These are phyloP conservation scores for Epinotia brunnichana DNA, from an alignment of 2,888 invertebrate genomes.

Conservation along the genomic window DNA sequence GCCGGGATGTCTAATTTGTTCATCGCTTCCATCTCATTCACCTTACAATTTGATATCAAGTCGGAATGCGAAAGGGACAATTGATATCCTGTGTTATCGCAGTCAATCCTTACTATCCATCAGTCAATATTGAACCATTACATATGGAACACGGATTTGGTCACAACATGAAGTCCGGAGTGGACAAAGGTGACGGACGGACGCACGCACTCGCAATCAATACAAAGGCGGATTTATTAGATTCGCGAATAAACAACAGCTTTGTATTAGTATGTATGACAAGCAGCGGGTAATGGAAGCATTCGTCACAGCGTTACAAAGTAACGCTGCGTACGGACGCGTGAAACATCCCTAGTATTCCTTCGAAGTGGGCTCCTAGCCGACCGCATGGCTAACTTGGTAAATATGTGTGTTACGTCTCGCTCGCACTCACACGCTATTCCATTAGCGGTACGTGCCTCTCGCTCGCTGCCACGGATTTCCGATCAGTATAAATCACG, in stretches of 20 bases:
- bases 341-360: not conserved
- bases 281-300: slow-evolving; percentile 34
- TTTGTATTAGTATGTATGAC: slow-evolving; percentile 43
- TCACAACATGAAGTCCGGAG: not conserved
- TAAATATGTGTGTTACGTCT: not conserved
- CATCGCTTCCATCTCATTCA: too few species aligned
- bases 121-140: slow-evolving; percentile 1
- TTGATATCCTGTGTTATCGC: not conserved
- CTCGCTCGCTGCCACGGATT: slow-evolving; percentile 33
- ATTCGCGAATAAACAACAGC: slow-evolving; percentile 30
- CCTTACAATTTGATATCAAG: not conserved
- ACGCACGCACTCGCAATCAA: slow-evolving; percentile 31
- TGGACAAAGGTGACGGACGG: slow-evolving; percentile 21
- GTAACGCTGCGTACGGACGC: not conserved
- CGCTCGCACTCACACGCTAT: slow-evolving; percentile 19
- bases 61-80: not conserved
- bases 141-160: not conserved
- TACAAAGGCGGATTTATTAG: slow-evolving; percentile 22
- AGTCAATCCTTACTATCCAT: not conserved
- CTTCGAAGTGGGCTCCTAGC: not conserved
- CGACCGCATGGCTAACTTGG: slow-evolving; percentile 5
- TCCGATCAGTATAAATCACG: slow-evolving; percentile 42
- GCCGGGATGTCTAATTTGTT: too few species aligned
- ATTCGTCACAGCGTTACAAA: slow-evolving; percentile 15
- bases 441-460: slow-evolving; percentile 15